These are phyloP conservation scores for Mormyrus lacerda DNA, from an alignment of 2,113 vertebrate species.

Conservation along the genomic window DNA sequence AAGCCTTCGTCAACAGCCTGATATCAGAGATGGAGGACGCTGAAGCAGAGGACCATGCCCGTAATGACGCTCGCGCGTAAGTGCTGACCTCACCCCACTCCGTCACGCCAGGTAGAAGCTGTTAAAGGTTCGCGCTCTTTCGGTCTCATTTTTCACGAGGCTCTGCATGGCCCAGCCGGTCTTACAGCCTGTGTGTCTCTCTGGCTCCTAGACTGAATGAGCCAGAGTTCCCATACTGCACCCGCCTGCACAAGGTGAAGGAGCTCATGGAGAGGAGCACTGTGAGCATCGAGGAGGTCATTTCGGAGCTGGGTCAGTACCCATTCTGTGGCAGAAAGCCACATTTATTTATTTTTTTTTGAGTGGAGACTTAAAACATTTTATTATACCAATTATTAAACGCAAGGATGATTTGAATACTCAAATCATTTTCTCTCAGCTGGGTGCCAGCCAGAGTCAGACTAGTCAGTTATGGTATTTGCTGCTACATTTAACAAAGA, in stretches of 20 bases:
- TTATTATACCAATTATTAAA: not conserved
- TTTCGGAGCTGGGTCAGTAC: slow-evolving; percentile 80
- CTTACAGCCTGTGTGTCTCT: not conserved
- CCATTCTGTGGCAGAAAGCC: not conserved
- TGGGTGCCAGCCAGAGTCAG: not conserved
- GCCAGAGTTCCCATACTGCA: slow-evolving; percentile 84
- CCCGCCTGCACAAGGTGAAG: slow-evolving; percentile 80
- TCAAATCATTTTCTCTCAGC: not conserved
- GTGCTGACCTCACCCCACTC: slow-evolving; percentile 22
- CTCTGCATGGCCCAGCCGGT: too few species aligned
- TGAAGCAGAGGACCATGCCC: slow-evolving; percentile 71
- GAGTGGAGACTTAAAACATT: not conserved
- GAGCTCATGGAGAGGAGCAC: slow-evolving; percentile 75
- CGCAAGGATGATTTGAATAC: not conserved
- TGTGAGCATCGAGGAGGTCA: slow-evolving; percentile 82
- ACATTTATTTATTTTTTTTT: not conserved
- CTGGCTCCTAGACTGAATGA: slow-evolving; percentile 71
- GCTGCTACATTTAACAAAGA: not conserved
- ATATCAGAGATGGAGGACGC: slow-evolving; percentile 88
- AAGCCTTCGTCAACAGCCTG: slow-evolving; percentile 77
- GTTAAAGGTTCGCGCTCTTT: not conserved
- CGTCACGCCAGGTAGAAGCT: not conserved
- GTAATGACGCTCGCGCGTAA: slow-evolving; percentile 82
- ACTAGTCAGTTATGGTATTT: not conserved
- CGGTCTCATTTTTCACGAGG: not conserved